Evolutionary conservation across 1,140 invertebrate species (phyloP).

Genomic region (Aphaenogaster floridana): DNA sequence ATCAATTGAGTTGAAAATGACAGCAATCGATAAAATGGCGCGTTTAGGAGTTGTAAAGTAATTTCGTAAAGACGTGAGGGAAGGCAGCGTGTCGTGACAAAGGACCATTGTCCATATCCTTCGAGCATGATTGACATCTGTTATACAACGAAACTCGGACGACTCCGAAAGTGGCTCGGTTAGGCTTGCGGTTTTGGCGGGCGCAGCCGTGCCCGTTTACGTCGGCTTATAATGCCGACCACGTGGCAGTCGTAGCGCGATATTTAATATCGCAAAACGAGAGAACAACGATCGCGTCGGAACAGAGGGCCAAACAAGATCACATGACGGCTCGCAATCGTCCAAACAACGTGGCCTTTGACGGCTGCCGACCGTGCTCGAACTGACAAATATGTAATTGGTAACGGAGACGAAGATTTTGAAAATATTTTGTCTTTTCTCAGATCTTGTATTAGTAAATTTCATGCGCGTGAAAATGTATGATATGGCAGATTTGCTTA

Average conservation of each 20-base stretch:
- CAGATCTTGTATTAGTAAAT: not conserved
- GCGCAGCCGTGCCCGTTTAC: conserved; percentile 48
- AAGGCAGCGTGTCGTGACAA: conserved; percentile 58
- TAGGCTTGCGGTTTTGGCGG: conserved; percentile 60
- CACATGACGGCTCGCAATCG: conserved; percentile 72
- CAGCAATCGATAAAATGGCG: conserved; percentile 45
- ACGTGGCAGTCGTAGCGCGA: conserved; percentile 60
- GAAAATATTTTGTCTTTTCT: not conserved
- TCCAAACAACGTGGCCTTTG: conserved; percentile 73
- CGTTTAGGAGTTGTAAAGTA: conserved; percentile 57
- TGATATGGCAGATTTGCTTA: not conserved
- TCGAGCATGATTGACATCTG: conserved; percentile 67
- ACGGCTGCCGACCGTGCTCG: conserved; percentile 54
- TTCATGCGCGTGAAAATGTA: not conserved
- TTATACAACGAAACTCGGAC: conserved; percentile 59
- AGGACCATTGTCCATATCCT: conserved; percentile 60
- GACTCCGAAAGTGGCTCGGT: conserved; percentile 54
- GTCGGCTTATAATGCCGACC: conserved; percentile 52
- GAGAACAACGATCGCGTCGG: conserved; percentile 57
- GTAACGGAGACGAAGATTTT: not conserved
- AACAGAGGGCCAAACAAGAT: conserved; percentile 72
- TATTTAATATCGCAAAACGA: conserved; percentile 68
- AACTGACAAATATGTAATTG: conserved; percentile 29
- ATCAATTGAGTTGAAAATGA: conserved; percentile 55
- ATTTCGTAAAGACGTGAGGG: conserved; percentile 57